phyloP scores from a whole-genome alignment of 2,113 vertebrate species.

The Erythrocercus mccallii region DNA sequence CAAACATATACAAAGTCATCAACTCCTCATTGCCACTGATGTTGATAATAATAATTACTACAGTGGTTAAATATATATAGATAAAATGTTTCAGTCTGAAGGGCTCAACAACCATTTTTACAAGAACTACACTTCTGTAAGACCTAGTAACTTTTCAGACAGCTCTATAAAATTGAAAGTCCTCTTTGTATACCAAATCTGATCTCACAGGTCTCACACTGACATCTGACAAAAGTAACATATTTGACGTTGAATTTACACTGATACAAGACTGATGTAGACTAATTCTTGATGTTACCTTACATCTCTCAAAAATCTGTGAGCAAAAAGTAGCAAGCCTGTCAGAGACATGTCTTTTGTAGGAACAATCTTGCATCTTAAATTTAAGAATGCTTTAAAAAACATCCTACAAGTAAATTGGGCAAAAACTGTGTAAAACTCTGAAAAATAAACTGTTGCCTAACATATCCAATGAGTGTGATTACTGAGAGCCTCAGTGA shows the following conservation, averaged over 20 bases:
- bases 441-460: background rate
- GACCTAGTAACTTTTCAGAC: background rate
- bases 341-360: background rate
- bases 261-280: background rate
- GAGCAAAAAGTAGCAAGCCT: background rate
- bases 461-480: background rate
- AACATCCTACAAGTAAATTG: background rate
- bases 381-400: background rate
- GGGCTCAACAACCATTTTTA: background rate
- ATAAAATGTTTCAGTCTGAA: background rate
- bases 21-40: conserved; percentile 63
- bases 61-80: background rate
- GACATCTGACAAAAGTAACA: background rate
- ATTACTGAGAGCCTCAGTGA: background rate
- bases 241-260: background rate
- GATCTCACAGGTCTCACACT: background rate
- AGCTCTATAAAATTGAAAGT: background rate
- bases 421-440: background rate
- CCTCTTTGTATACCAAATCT: background rate
- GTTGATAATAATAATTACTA: conserved; percentile 62
- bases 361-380: background rate
- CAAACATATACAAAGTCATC: conserved; percentile 62
- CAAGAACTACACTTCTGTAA: background rate
- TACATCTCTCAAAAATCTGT: background rate
- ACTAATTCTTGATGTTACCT: background rate